Percentiles rank a stretch among this genome's conserved stretches.
These are phyloP conservation scores for Oncorhynchus gorbuscha DNA, from an alignment of 2,113 vertebrate species.

Conservation along the genomic window DNA sequence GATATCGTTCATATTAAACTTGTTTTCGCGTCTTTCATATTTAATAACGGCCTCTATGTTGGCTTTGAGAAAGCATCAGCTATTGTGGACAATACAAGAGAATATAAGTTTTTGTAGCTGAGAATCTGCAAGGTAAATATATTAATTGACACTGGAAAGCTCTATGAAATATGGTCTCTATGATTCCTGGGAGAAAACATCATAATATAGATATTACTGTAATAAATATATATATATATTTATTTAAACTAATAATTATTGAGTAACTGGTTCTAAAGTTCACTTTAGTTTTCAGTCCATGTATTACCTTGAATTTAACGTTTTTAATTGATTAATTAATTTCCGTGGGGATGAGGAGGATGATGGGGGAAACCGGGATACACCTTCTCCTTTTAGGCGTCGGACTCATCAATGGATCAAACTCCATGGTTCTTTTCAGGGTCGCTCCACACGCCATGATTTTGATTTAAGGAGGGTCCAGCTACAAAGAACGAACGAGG, in stretches of 20 bases:
- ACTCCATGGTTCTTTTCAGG: constrained; percentile 97
- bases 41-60: not conserved
- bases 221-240: too few relatives aligned
- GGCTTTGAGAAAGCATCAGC: not conserved
- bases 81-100: not conserved
- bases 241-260: too few relatives aligned
- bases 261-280: too few relatives aligned
- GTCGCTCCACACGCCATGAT: constrained; percentile 96
- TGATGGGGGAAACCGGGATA: constrained; percentile 81
- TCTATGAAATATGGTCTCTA: too few relatives aligned
- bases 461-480: constrained; percentile 36
- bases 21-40: not conserved
- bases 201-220: too few relatives aligned
- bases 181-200: too few relatives aligned
- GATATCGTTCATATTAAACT: not conserved
- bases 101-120: not conserved
- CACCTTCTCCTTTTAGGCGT: constrained; percentile 90
- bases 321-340: too few relatives aligned
- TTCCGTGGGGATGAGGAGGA: constrained; percentile 90
- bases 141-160: not conserved
- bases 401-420: constrained; percentile 87
- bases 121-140: not conserved
- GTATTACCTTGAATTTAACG: too few relatives aligned
- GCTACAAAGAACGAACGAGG: constrained; percentile 21
- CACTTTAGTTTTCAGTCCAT: too few relatives aligned